Evolutionary conservation across 2,888 invertebrate genomes (phyloP).

Genomic region (Andricus curvator): DNA sequence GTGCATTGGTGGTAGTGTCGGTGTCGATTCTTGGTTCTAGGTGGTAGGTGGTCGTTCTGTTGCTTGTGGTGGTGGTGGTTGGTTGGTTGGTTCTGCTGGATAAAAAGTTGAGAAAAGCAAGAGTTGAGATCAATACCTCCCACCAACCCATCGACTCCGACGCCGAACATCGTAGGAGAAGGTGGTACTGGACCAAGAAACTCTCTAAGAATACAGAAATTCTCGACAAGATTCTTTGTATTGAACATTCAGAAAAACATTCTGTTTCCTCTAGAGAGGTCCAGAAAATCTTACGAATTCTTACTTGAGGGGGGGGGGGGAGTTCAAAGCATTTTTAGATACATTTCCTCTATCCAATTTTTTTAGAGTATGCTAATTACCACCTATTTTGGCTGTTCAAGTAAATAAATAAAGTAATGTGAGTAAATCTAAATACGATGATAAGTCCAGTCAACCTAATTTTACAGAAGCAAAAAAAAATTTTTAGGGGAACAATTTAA

Average conservation of each 20-base stretch:
- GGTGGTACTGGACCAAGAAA: slow-evolving; percentile 49
- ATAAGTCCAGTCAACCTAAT: no score
- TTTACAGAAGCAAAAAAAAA: no score
- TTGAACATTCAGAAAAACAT: background rate
- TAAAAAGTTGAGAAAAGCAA: slow-evolving; percentile 78
- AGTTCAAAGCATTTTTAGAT: no score
- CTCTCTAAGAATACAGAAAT: background rate
- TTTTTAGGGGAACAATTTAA: no score
- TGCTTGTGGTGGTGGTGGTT: slow-evolving; percentile 67
- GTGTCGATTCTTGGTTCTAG: slow-evolving; percentile 52
- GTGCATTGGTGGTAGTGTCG: slow-evolving; percentile 53
- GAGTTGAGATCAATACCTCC: slow-evolving; percentile 78
- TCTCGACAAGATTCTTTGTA: background rate
- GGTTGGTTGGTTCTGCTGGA: slow-evolving; percentile 71
- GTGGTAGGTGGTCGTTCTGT: slow-evolving; percentile 61
- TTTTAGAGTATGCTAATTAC: no score
- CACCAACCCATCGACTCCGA: slow-evolving; percentile 61
- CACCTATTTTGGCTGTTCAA: no score
- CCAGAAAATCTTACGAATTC: no score
- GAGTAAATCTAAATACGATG: no score
- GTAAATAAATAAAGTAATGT: no score
- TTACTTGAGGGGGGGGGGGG: no score
- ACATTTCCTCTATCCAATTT: no score
- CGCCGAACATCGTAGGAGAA: slow-evolving; percentile 54
- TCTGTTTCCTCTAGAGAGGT: background rate